Base-by-base conservation (phyloP, 1,140 invertebrate species). In the Panulirus ornatus region DNA sequence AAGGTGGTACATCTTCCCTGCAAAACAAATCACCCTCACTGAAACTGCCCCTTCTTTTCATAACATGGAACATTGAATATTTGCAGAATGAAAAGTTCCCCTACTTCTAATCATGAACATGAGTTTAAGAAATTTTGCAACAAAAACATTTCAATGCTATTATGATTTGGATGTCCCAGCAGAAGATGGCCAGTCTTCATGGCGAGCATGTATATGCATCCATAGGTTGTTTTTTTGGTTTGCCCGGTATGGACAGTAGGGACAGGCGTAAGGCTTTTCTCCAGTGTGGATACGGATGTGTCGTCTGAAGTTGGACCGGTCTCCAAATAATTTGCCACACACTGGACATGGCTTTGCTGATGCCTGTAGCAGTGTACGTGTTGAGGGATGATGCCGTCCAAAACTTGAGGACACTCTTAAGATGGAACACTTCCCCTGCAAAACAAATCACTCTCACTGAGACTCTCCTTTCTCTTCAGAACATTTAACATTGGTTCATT, bases 211-310 rank as follows among this genome's bases (percentile, higher is more conserved):
- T 42, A 73, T 75, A 42, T 88, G 86, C 16, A n/a, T 82, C 88
- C 90, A 36, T 16, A 91, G 51, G 58, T 86, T 83, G 76, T 84
- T 88, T 76, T 88, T 88, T 71, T 91, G 85, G 5, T 96, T 94
- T 91, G 97, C 97, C 40, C 94, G 94, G 93, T 96, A 73, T 0
- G 94, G 94, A 93, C 96, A 97, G 42, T 96, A 85, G 0, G 94
- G 94, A 93, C 96, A 97, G 36, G 96, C 95, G 92, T 95, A 96
- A 0, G 96, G 92, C 38, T 91, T 86, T 82, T 92, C 92, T 44
- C 92, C 92, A 14, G 92, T 93, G 42, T 92, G 92, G 34, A 92
- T 91, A 81, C 89, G 89, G 8, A 84, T 82, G 66, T 92, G 89
- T 66, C 85, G 81, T 38, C 85, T 47, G 34, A 83, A 82, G 66